Evolutionary conservation across 1,140 invertebrate species (phyloP).

Genomic region (Papilio machaon): DNA sequence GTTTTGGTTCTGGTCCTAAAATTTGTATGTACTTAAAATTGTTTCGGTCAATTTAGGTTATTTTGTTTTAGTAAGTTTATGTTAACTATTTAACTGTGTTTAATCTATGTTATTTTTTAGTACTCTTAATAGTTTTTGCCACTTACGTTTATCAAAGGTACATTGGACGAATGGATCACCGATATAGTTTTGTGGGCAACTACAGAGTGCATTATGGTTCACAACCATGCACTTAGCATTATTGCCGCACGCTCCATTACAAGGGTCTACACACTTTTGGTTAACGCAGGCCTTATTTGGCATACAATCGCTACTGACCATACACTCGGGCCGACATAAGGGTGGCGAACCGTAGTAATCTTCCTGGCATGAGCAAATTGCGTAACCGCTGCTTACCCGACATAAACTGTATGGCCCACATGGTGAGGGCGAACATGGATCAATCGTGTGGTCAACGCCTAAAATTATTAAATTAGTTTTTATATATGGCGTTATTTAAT

Average conservation of each 20-base stretch:
- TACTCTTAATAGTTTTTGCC: constrained; percentile 7
- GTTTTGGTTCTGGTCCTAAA: constrained; percentile 71
- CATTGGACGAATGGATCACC: constrained; percentile 90
- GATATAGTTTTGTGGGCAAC: constrained; percentile 85
- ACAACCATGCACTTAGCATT: constrained; percentile 89
- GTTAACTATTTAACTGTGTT: constrained; percentile 28
- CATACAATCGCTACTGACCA: constrained; percentile 88
- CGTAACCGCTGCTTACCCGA: constrained; percentile 84
- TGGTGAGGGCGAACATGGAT: constrained; percentile 86
- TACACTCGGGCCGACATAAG: constrained; percentile 88
- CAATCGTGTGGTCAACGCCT: constrained; percentile 77
- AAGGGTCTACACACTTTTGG: constrained; percentile 89
- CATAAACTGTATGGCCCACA: constrained; percentile 89
- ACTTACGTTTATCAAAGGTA: constrained; percentile 84
- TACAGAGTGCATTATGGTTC: constrained; percentile 90
- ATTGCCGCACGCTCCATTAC: constrained; percentile 87
- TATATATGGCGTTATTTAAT: constrained; percentile 21
- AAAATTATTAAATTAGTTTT: constrained; percentile 54
- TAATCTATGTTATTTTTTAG: constrained; percentile 37
- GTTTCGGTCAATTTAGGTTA: constrained; percentile 31
- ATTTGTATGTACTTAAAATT: constrained; percentile 42
- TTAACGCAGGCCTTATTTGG: constrained; percentile 88
- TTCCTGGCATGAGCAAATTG: constrained; percentile 87
- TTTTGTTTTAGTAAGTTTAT: constrained; percentile 33
- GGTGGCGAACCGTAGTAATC: constrained; percentile 87